Evolutionary conservation across 2,888 invertebrate species (phyloP).

Genomic region (Phorcus lineatus): DNA sequence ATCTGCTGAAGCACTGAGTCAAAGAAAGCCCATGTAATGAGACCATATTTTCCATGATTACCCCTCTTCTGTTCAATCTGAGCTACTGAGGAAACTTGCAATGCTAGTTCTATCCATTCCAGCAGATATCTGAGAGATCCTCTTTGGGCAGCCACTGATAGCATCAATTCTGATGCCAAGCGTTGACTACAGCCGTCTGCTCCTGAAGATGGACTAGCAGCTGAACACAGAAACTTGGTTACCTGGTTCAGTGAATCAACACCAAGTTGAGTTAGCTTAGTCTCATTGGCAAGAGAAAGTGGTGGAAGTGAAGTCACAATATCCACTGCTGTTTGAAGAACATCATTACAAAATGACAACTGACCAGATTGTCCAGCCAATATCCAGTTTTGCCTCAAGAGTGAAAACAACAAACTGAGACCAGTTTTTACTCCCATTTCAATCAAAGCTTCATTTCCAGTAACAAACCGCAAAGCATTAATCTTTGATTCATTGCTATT

Average conservation of each 20-base stretch:
- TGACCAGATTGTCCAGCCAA: constrained; percentile 58
- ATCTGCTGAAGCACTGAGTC: constrained; percentile 66
- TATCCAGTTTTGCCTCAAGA: constrained; percentile 80
- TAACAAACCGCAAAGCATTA: neutral
- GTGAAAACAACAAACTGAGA: constrained; percentile 79
- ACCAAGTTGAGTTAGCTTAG: constrained; percentile 77
- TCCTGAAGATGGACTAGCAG: constrained; percentile 77
- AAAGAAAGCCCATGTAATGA: constrained; percentile 66
- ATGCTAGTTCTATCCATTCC: constrained; percentile 81
- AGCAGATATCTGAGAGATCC: constrained; percentile 80
- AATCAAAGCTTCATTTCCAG: constrained; percentile 78
- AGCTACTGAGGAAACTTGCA: constrained; percentile 41
- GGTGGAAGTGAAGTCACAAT: constrained; percentile 80
- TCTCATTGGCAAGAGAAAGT: constrained; percentile 80
- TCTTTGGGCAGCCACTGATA: constrained; percentile 80
- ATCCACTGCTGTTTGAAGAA: constrained; percentile 79
- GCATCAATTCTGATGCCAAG: constrained; percentile 78
- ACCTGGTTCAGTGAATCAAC: constrained; percentile 79
- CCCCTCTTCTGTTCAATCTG: constrained; percentile 38
- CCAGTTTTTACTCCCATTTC: constrained; percentile 82
- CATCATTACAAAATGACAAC: constrained; percentile 79
- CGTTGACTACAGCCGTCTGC: constrained; percentile 76
- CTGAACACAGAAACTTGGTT: constrained; percentile 76
- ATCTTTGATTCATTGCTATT: constrained; percentile 19
- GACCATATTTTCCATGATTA: constrained; percentile 41